Evolutionary conservation across 2,888 invertebrate genomes (phyloP).

Genomic region (Panopea generosa): DNA sequence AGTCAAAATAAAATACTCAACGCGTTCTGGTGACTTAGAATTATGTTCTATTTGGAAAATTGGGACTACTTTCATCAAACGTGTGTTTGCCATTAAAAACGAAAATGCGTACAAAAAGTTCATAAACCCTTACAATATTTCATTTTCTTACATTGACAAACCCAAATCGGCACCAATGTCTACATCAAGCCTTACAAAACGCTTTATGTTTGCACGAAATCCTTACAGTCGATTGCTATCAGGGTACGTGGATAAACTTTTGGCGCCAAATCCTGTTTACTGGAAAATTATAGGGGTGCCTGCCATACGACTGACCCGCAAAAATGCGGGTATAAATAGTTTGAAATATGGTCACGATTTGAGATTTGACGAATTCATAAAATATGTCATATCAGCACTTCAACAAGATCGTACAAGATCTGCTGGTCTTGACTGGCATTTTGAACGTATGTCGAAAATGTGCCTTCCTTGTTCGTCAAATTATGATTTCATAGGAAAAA

Average conservation of each 20-base stretch:
- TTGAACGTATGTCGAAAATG: conserved; percentile 12
- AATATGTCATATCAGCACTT: conserved; percentile 52
- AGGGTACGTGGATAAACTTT: conserved; percentile 71
- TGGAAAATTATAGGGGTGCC: conserved; percentile 61
- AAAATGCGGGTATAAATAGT: conserved; percentile 22
- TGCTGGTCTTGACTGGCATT: conserved; percentile 29
- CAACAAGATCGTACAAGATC: background rate
- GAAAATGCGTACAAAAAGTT: background rate
- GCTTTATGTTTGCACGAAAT: conserved; percentile 64
- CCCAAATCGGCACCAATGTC: background rate
- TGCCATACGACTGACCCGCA: conserved; percentile 35
- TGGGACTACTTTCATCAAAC: conserved; percentile 40
- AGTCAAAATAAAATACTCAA: no score
- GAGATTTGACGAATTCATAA: conserved; percentile 66
- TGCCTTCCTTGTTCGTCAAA: conserved; percentile 39
- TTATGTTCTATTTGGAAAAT: conserved; percentile 44
- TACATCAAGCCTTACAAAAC: background rate
- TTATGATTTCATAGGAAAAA: conserved; percentile 48
- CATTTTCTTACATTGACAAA: background rate
- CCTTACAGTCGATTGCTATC: conserved; percentile 68
- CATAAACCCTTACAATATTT: background rate
- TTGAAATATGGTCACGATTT: conserved; percentile 68
- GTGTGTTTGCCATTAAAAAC: conserved; percentile 39
- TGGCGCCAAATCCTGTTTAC: conserved; percentile 69
- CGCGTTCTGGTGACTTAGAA: conserved; percentile 7